Evolutionary conservation across 2,888 invertebrate species (phyloP).

Genomic region (Netelia fuscicornis): DNA sequence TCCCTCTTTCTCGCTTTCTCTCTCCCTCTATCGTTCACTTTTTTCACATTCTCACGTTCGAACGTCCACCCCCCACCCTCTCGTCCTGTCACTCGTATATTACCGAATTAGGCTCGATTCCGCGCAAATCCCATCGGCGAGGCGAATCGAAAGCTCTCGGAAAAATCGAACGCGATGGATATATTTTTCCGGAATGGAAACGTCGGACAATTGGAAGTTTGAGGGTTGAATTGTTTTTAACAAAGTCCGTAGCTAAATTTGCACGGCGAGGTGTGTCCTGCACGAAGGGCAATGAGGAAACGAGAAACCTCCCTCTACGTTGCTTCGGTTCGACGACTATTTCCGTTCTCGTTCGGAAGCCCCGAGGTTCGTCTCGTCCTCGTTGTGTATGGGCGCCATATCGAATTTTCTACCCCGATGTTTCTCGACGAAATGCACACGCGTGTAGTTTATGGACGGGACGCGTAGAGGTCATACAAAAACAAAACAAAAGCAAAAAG

Average conservation of each 20-base stretch:
- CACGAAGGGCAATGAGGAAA: too few species aligned
- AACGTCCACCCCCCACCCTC: constrained; percentile 17
- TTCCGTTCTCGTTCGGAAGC: constrained; percentile 64
- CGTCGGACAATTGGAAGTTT: background rate
- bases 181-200: background rate
- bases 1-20: constrained; percentile 22
- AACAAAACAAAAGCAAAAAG: too few species aligned
- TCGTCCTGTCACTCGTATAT: background rate
- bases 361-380: constrained; percentile 2
- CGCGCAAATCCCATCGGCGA: constrained; percentile 28
- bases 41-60: constrained; percentile 44
- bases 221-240: too few species aligned
- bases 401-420: constrained; percentile 63
- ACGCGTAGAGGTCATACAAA: constrained; percentile 7
- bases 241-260: too few species aligned
- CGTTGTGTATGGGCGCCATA: constrained; percentile 63
- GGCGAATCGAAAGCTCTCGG: background rate
- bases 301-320: too few species aligned
- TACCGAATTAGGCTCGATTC: constrained; percentile 50
- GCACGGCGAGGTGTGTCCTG: too few species aligned
- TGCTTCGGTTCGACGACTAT: background rate
- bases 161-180: background rate
- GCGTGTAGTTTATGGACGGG: constrained; percentile 11
- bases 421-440: constrained; percentile 7
- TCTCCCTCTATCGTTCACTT: constrained; percentile 11